These are phyloP conservation scores for Anoplophora glabripennis DNA, from an alignment of 1,140 invertebrate genomes.

Conservation along the genomic window DNA sequence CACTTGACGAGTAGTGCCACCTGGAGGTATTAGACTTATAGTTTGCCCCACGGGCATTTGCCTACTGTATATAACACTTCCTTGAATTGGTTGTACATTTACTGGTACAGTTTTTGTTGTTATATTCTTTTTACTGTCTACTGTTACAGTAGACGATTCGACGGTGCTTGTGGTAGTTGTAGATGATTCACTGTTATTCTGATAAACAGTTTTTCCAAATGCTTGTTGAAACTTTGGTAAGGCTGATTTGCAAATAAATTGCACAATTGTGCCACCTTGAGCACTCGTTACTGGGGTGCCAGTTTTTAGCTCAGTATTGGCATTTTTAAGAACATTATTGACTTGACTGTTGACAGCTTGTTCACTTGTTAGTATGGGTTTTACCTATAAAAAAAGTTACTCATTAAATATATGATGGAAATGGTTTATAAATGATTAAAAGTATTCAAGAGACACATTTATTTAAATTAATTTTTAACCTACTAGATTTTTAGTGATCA, in stretches of 20 bases:
- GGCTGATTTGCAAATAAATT: slow-evolving; percentile 57
- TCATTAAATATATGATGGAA: no score
- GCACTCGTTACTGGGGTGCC: slow-evolving; percentile 15
- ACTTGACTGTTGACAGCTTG: slow-evolving; percentile 7
- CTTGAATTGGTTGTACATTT: slow-evolving; percentile 56
- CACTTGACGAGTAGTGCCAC: slow-evolving; percentile 40
- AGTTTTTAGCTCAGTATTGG: slow-evolving; percentile 15
- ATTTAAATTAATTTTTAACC: no score
- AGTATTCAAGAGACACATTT: no score
- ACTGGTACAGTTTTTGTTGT: slow-evolving; percentile 36
- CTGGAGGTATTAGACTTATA: slow-evolving; percentile 57
- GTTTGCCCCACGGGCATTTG: slow-evolving; percentile 60
- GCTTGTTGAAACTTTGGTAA: slow-evolving; percentile 78
- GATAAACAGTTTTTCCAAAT: slow-evolving; percentile 65
- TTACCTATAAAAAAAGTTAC: slow-evolving; percentile 5
- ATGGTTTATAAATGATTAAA: no score
- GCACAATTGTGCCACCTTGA: slow-evolving; percentile 42
- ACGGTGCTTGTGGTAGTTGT: slow-evolving; percentile 11
- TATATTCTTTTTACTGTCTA: slow-evolving; percentile 33
- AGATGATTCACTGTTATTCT: slow-evolving; percentile 37
- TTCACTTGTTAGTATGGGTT: slow-evolving; percentile 3
- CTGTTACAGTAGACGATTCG: slow-evolving; percentile 38
- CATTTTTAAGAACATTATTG: slow-evolving; percentile 25
- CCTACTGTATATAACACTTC: slow-evolving; percentile 60
- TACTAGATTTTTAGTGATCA: no score